A percentile compares a stretch with the other conserved stretches of the same genome.
These are phyloP conservation scores for Augochlora pura DNA, from an alignment of 1,140 invertebrate genomes.

Conservation along the genomic window DNA sequence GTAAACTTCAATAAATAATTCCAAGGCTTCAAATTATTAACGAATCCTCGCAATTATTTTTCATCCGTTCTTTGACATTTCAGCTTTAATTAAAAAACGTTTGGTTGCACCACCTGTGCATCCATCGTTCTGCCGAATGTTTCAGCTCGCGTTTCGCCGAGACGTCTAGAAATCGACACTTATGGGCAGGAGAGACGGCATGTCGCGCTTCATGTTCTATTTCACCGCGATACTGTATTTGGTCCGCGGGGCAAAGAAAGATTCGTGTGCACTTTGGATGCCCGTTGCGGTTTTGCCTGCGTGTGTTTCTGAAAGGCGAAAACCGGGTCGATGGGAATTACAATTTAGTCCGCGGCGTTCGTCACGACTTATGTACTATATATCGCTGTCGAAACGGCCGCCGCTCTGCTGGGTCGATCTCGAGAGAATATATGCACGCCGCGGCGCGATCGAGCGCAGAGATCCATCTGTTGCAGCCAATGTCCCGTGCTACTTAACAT, in stretches of 20 bases:
- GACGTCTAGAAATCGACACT: slow-evolving; percentile 38
- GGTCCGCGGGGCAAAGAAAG: slow-evolving; percentile 20
- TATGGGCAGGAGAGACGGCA: slow-evolving; percentile 30
- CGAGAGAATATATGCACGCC: neutral
- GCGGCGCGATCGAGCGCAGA: neutral
- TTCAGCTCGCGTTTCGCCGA: too few species aligned
- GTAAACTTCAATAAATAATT: too few species aligned
- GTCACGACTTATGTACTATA: slow-evolving; percentile 6
- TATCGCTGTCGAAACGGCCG: neutral
- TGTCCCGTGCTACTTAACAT: neutral
- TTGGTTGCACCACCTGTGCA: too few species aligned
- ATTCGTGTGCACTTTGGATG: slow-evolving; percentile 17
- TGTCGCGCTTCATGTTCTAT: slow-evolving; percentile 52
- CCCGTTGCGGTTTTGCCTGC: neutral
- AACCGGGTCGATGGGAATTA: slow-evolving; percentile 21
- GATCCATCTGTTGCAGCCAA: neutral
- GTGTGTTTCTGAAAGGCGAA: neutral
- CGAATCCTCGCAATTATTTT: too few species aligned
- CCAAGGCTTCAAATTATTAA: too few species aligned
- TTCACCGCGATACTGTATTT: slow-evolving; percentile 35
- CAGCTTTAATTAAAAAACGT: too few species aligned
- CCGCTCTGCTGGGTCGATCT: too few species aligned
- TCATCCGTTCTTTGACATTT: too few species aligned
- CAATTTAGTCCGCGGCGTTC: slow-evolving; percentile 4
- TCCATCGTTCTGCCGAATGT: too few species aligned